Evolutionary conservation across 2,113 vertebrate genomes (phyloP), one percentile per base, ranked within the genome.

Genomic region (Oreochromis niloticus): DNA sequence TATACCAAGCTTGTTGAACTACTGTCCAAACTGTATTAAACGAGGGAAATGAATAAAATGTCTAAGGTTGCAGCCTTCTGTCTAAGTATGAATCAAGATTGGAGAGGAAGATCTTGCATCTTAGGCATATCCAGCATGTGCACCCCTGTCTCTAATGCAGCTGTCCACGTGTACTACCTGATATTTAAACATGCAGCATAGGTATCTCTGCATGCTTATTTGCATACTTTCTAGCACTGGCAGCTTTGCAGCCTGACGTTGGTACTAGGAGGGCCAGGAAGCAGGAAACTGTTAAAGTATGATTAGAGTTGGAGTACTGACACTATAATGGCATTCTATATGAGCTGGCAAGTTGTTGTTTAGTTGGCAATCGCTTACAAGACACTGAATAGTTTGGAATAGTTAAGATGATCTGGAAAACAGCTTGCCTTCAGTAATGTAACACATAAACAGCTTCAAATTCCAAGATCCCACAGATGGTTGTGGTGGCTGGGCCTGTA

Each of bases 181-280:
- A 80, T 85, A 92, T 80, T 52, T 88, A 85, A 88, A 82, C 96
- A 96, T 97, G 96, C 96, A 95, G 92, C 87, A 59, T 2, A 19
- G 43, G 55, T 94, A 88, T 93, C 85, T 85, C 85, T 89, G 84
- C 96, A 97, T 96, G 96, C 96, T 95, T 84, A 82, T 80, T 48
- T 85, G 83, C 71, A 87, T 57, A 75, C 30, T 16, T 83, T 17
- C 56, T 22, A 82, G 73, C 79, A 82, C 79, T 11, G 32, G 85
- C 36, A 91, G 85, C 87, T 92, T 75, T 81, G 68, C 84, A 88
- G 88, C 50, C 56, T 41, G 17, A 48, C 36, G 66, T 80, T 87
- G 87, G 82, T 80, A 83, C 27, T 39, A 66, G 32, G 34, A 87
- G 66, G 36, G 57, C 78, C 86, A 91, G 46, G 85, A 92, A 46